Evolutionary conservation across 2,113 vertebrate genomes (phyloP).

Genomic region (Phyllopteryx taeniolatus): DNA sequence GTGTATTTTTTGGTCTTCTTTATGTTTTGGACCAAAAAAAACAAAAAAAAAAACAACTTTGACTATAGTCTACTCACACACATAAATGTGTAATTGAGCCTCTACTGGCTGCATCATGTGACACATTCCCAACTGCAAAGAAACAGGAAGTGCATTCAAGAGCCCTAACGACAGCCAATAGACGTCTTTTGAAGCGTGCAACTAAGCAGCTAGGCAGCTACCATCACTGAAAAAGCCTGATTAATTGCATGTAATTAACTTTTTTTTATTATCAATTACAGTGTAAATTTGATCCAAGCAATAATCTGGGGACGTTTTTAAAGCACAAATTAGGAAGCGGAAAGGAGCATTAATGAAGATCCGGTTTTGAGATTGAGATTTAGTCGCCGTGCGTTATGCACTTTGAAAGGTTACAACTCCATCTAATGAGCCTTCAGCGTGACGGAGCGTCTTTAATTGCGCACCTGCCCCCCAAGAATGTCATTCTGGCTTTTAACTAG

Average conservation of each 20-base stretch:
- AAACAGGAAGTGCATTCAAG: slow-evolving; percentile 45
- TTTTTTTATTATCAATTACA: slow-evolving; percentile 5
- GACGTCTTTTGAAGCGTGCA: slow-evolving; percentile 28
- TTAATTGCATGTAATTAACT: slow-evolving; percentile 29
- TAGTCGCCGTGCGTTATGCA: not conserved
- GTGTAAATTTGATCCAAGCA: not conserved
- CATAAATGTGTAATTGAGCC: slow-evolving; percentile 21
- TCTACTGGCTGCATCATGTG: slow-evolving; percentile 23
- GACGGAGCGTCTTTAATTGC: slow-evolving; percentile 15
- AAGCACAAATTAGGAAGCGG: not conserved
- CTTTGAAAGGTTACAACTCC: not conserved
- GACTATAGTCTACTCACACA: not conserved
- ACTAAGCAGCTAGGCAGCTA: slow-evolving; percentile 23
- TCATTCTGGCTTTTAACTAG: slow-evolving; percentile 15
- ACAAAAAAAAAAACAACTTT: too few relatives aligned
- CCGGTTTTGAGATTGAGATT: not conserved
- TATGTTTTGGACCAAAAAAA: not conserved
- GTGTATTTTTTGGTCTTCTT: too few relatives aligned
- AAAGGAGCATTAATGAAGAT: not conserved
- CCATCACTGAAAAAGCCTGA: slow-evolving; percentile 17
- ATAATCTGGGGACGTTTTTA: not conserved
- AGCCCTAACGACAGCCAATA: slow-evolving; percentile 22
- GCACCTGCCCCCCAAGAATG: not conserved
- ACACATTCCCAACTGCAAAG: slow-evolving; percentile 28
- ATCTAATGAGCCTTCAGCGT: slow-evolving; percentile 5